Percentiles rank a stretch among this genome's conserved stretches.
phyloP scores from a whole-genome alignment of 2,888 invertebrate species.

The Sphaeridia pumilis region DNA sequence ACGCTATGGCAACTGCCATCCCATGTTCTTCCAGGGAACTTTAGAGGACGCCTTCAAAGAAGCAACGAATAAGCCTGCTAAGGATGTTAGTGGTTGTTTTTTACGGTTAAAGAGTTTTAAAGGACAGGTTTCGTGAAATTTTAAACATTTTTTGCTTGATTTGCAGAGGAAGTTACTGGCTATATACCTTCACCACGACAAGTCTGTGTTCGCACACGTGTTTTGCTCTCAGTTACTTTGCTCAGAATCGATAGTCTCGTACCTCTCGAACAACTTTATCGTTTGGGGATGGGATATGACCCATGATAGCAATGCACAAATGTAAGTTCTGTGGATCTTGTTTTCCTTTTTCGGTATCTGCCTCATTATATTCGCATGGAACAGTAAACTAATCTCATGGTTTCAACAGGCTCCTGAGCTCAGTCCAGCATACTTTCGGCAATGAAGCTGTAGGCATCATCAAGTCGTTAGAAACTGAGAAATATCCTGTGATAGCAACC shows the following conservation, averaged over 20 bases:
- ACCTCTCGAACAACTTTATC: conserved; percentile 77
- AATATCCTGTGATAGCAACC: conserved; percentile 75
- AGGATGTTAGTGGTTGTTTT: conserved; percentile 60
- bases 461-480: conserved; percentile 71
- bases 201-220: conserved; percentile 86
- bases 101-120: not conserved
- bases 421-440: conserved; percentile 65
- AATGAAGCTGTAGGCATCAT: conserved; percentile 71
- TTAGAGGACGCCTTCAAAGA: conserved; percentile 82
- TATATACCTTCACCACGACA: conserved; percentile 92
- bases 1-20: conserved; percentile 76
- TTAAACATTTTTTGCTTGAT: conserved; percentile 5
- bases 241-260: conserved; percentile 79
- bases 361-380: not conserved
- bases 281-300: conserved; percentile 98
- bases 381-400: not conserved
- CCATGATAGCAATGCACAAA: conserved; percentile 67
- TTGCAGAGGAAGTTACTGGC: conserved; percentile 80
- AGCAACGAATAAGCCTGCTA: conserved; percentile 76
- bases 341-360: not conserved
- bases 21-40: conserved; percentile 81
- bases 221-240: conserved; percentile 92
- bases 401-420: conserved; percentile 54
- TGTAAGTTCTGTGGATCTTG: conserved; percentile 49
- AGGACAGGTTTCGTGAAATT: not conserved